Base-by-base conservation (phyloP, 2,797 vertebrate genomes). In the Dromococcyx pavoninus region DNA sequence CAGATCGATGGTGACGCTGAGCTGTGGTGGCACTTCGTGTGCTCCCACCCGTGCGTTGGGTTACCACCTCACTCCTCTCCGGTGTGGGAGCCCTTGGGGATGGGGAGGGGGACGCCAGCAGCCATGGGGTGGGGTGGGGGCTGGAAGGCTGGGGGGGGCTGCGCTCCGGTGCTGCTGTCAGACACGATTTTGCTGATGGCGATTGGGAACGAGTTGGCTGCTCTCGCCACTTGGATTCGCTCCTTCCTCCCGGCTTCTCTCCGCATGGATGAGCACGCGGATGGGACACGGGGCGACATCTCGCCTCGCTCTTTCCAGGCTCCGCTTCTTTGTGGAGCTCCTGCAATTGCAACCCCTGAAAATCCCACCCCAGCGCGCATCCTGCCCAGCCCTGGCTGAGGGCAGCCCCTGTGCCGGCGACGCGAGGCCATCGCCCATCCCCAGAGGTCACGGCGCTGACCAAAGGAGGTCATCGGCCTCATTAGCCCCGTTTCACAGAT, bases 401-500 rank as follows among this genome's bases (percentile, higher is more conserved):
- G 12, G 32, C 62, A 43, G 56, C 54, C 60, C 82, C 78, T 0
- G 11, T 12, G 25, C 35, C 7, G 2, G 46, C 18, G 4, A 56
- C 4, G 5, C 3, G 8, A 62, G 53, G 62, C 84, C 16, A 1
- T 64, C 9, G 46, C 72, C 61, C 0, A 3, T 27, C 57, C 70
- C n/a, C 17, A 4, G 56, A 69, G 81, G 94, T 85, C 93, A 91
- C 22, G 67, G 27, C 1, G 7, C 89, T 85, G 87, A 86, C 87
- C 6, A 5, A 83, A 91, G 81, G 87, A 39, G 89, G 84, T 92
- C 94, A 79, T 11, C 46, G 23, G 46, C 28, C 56, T 65, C 80
- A 74, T 95, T 91, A 85, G 81, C 85, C 92, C 89, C 74, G 5
- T 92, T 96, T 84, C 92, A 35, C 61, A 62, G 89, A 61, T 79